Evolutionary conservation across 2,113 vertebrate species (phyloP).

Genomic region (Sardina pilchardus): DNA sequence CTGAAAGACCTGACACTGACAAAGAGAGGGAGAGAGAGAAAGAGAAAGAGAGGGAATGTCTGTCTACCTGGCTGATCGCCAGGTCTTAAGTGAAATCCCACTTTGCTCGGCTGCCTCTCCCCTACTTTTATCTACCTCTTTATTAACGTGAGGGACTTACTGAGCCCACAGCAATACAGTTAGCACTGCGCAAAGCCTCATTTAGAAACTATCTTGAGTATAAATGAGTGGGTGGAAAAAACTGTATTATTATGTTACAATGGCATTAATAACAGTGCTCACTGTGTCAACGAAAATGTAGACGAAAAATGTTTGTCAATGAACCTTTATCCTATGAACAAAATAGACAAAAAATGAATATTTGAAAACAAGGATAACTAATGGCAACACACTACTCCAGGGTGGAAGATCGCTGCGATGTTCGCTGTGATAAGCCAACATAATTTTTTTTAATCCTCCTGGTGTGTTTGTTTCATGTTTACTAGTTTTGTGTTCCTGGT

Average conservation of each 20-base stretch:
- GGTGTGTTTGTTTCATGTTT: no score
- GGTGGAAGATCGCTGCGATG: no score
- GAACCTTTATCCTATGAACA: no score
- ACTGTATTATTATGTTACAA: conserved; percentile 21
- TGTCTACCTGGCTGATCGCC: conserved; percentile 46
- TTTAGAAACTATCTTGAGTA: conserved; percentile 30
- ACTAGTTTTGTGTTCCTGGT: no score
- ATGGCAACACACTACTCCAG: no score
- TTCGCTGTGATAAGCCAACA: no score
- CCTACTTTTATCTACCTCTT: conserved; percentile 64
- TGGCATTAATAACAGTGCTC: neutral
- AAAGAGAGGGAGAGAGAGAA: conserved; percentile 37
- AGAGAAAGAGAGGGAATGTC: neutral
- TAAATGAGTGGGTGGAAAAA: conserved; percentile 33
- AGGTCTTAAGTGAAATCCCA: conserved; percentile 47
- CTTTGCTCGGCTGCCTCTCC: conserved; percentile 57
- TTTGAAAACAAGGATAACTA: no score
- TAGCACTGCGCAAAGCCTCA: conserved; percentile 36
- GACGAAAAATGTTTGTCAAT: no score
- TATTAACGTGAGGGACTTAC: conserved; percentile 52
- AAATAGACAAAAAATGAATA: no score
- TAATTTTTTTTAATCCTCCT: no score
- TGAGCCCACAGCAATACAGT: conserved; percentile 46
- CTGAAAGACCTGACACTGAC: conserved; percentile 53
- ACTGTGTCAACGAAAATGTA: no score